These are phyloP conservation scores for Indicator maculatus DNA, from an alignment of 2,113 vertebrate species.

Conservation along the genomic window DNA sequence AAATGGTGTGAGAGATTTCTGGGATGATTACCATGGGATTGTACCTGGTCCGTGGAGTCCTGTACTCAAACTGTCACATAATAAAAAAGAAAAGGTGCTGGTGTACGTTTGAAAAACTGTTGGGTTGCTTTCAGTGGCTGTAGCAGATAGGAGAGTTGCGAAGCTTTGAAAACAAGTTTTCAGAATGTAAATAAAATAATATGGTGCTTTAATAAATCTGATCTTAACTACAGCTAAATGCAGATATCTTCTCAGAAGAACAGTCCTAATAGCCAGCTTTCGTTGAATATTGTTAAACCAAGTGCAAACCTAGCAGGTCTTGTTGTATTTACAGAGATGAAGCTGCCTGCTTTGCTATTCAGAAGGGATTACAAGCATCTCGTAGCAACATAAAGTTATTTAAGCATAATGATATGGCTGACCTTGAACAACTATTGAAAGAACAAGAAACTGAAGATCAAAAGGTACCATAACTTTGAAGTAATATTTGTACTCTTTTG, in stretches of 20 bases:
- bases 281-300: background rate
- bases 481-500: slow-evolving; percentile 12
- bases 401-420: slow-evolving; percentile 94
- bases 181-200: background rate
- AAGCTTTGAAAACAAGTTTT: background rate
- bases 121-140: background rate
- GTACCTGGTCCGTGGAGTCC: background rate
- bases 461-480: slow-evolving; percentile 81
- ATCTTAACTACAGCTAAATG: background rate
- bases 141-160: background rate
- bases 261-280: background rate
- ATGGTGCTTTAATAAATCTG: background rate
- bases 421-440: slow-evolving; percentile 91
- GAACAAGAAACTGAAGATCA: slow-evolving; percentile 95
- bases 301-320: background rate
- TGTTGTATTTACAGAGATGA: slow-evolving; percentile 84
- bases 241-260: background rate
- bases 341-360: slow-evolving; percentile 95
- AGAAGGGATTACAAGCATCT: slow-evolving; percentile 95
- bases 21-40: background rate
- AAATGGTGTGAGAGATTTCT: background rate
- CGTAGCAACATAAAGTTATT: slow-evolving; percentile 96
- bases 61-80: background rate
- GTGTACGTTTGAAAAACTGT: background rate
- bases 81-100: background rate